A percentile compares a stretch with the other conserved stretches of the same genome.
These are phyloP conservation scores for Sarcoramphus papa DNA, from an alignment of 2,797 vertebrate species.

Conservation along the genomic window DNA sequence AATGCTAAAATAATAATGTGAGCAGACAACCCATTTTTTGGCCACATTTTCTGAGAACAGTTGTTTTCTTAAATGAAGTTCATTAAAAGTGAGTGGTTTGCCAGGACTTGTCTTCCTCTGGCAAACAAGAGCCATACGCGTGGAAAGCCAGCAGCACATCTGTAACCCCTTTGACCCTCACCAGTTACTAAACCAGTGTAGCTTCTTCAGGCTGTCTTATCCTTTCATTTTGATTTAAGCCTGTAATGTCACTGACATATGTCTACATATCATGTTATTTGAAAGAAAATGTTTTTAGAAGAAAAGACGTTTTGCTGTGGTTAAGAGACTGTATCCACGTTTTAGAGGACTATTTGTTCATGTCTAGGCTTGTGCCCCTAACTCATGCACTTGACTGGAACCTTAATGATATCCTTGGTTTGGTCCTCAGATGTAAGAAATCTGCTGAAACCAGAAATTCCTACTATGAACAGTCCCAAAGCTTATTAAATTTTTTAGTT, in stretches of 20 bases:
- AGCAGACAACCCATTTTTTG: conserved; percentile 13
- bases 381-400: neutral
- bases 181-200: conserved; percentile 8
- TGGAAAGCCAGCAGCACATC: neutral
- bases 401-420: neutral
- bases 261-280: conserved; percentile 16
- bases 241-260: conserved; percentile 35
- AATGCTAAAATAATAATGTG: conserved; percentile 13
- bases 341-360: neutral
- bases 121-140: neutral
- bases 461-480: neutral
- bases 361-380: neutral
- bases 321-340: neutral
- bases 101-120: conserved; percentile 41
- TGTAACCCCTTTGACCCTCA: conserved; percentile 1
- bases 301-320: neutral
- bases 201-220: conserved; percentile 1
- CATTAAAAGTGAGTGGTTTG: conserved; percentile 46
- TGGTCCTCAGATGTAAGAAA: neutral
- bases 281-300: neutral
- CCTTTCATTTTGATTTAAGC: conserved; percentile 35
- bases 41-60: neutral
- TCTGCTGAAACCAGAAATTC: neutral
- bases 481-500: neutral
- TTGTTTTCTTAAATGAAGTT: conserved; percentile 45